A percentile compares a stretch with the other conserved stretches of the same genome.
Conservation (phyloP, 2,113 vertebrate species). For the Raja brachyura region DNA sequence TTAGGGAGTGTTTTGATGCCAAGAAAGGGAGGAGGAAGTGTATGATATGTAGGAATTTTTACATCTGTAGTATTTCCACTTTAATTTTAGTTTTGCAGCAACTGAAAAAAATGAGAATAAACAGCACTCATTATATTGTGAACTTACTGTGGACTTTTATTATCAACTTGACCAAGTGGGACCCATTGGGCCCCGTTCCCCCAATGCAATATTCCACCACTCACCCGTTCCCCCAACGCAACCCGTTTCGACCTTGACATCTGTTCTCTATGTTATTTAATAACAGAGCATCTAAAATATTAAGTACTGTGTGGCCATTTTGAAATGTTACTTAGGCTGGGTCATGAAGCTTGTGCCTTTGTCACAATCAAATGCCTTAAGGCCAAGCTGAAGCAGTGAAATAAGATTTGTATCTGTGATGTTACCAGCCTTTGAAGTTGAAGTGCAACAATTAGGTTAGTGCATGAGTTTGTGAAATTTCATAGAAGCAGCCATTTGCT, state of each 20-base stretch:
- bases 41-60: neutral
- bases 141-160: too few relatives aligned
- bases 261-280: neutral
- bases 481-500: neutral
- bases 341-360: neutral
- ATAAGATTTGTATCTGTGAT: too few relatives aligned
- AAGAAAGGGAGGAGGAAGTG: neutral
- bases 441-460: too few relatives aligned
- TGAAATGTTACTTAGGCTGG: too few relatives aligned
- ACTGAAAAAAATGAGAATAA: neutral
- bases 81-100: neutral
- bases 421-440: neutral
- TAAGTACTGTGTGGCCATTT: neutral
- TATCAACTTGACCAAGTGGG: too few relatives aligned
- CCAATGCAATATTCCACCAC: too few relatives aligned
- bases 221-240: too few relatives aligned
- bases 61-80: neutral
- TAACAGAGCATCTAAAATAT: neutral
- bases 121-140: neutral
- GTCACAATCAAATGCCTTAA: neutral
- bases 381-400: neutral
- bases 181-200: too few relatives aligned
- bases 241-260: neutral
- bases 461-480: neutral
- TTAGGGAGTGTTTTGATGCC: neutral